phyloP scores from a whole-genome alignment of 2,797 vertebrate genomes.

The Chelmon rostratus region DNA sequence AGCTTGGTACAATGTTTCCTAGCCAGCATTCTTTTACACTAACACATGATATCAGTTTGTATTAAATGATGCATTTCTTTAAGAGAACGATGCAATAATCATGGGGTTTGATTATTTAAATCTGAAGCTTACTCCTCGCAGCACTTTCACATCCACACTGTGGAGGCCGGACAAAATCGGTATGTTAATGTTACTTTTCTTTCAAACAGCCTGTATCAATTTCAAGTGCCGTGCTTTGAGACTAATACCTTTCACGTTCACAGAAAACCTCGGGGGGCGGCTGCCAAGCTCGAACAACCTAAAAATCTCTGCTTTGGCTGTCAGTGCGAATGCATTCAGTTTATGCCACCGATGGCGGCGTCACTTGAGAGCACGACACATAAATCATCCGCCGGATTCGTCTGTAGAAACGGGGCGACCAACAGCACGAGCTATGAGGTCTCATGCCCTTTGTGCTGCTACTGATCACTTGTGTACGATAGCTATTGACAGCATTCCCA shows the following conservation, averaged over 20 bases:
- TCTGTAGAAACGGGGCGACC: not conserved
- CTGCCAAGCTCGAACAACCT: slow-evolving; percentile 9
- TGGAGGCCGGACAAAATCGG: not conserved
- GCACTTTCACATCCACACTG: slow-evolving; percentile 3
- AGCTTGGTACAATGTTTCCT: not conserved
- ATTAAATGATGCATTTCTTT: not conserved
- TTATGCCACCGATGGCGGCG: not conserved
- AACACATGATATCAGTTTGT: not conserved
- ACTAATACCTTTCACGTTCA: not conserved
- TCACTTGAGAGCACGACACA: not conserved
- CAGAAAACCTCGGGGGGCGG: not conserved
- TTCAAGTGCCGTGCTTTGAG: slow-evolving; percentile 15
- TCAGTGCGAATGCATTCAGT: not conserved
- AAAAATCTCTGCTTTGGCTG: slow-evolving; percentile 9
- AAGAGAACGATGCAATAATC: not conserved
- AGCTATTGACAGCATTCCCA: slow-evolving; percentile 32
- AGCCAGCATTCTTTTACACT: not conserved
- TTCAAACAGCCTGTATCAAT: not conserved
- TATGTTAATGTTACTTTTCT: slow-evolving; percentile 3
- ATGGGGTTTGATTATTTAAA: slow-evolving; percentile 9
- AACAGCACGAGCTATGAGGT: not conserved
- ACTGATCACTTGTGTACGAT: slow-evolving; percentile 26
- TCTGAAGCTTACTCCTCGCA: not conserved
- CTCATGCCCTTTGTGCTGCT: slow-evolving; percentile 22
- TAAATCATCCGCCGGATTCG: not conserved